phyloP scores from a whole-genome alignment of 2,888 invertebrate species.

The Ganaspis brasiliensis region DNA sequence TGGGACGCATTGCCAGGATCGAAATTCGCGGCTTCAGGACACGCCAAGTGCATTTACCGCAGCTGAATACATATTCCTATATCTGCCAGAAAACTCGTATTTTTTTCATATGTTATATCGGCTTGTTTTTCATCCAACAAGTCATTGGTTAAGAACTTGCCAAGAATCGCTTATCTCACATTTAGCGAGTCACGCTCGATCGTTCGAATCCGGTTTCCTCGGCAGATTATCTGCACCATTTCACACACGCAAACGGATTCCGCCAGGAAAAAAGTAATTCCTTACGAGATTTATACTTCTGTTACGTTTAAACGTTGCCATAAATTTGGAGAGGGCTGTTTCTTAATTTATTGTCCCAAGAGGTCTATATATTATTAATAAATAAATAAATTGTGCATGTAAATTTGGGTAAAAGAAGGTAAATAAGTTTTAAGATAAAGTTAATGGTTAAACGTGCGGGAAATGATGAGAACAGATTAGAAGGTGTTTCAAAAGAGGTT shows the following conservation, averaged over 20 bases:
- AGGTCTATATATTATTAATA: not conserved
- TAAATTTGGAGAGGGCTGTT: not conserved
- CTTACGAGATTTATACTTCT: not conserved
- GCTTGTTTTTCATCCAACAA: constrained; percentile 39
- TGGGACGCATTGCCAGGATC: constrained; percentile 37
- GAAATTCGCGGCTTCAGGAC: constrained; percentile 36
- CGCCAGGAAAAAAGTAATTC: not conserved
- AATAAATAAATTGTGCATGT: no score
- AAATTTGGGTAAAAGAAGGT: no score
- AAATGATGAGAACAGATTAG: no score
- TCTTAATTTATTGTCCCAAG: not conserved
- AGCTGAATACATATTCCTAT: constrained; percentile 32
- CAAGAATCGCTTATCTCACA: constrained; percentile 70
- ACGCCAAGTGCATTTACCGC: constrained; percentile 42
- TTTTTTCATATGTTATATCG: not conserved
- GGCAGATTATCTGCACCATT: constrained; percentile 33
- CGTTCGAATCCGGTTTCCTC: not conserved
- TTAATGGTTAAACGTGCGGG: no score
- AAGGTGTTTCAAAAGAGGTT: no score
- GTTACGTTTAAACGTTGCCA: not conserved
- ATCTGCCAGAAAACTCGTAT: constrained; percentile 15
- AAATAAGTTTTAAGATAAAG: no score
- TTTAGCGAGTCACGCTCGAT: constrained; percentile 13
- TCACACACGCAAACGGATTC: constrained; percentile 2
- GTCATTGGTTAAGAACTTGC: constrained; percentile 55